Evolutionary conservation across 2,797 vertebrate species (phyloP).

Genomic region (Gallirallus australis): DNA sequence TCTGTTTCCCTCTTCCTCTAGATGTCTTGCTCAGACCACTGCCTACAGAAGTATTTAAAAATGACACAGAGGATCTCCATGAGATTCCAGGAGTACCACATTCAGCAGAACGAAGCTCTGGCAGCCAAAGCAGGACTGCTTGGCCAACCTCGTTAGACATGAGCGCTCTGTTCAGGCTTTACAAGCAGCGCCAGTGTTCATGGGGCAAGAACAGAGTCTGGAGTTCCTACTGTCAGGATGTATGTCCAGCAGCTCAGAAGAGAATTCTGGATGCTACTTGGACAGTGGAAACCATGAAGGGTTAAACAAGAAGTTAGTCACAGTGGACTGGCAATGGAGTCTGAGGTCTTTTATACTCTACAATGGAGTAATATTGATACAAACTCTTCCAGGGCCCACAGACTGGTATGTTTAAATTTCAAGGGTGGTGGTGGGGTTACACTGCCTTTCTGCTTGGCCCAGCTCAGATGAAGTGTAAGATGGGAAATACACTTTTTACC

Average conservation of each 20-base stretch:
- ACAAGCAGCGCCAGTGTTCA: background rate
- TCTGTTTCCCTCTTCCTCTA: slow-evolving; percentile 67
- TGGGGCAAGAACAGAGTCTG: background rate
- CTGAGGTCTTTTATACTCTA: background rate
- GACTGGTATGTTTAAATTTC: slow-evolving; percentile 33
- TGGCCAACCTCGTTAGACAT: slow-evolving; percentile 84
- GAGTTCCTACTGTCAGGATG: slow-evolving; percentile 11
- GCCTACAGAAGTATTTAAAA: slow-evolving; percentile 98
- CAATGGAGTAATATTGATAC: background rate
- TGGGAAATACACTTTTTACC: slow-evolving; percentile 52
- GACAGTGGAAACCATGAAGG: slow-evolving; percentile 25
- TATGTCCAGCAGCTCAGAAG: background rate
- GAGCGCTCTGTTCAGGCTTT: background rate
- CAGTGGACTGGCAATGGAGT: background rate
- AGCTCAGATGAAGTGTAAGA: slow-evolving; percentile 59
- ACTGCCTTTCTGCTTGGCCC: slow-evolving; percentile 62
- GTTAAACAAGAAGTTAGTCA: slow-evolving; percentile 21
- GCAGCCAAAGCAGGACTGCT: slow-evolving; percentile 96
- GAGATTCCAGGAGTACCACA: slow-evolving; percentile 98
- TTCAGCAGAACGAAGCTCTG: slow-evolving; percentile 98
- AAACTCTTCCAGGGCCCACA: slow-evolving; percentile 46
- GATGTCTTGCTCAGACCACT: slow-evolving; percentile 93
- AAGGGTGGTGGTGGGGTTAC: slow-evolving; percentile 36
- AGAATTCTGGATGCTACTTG: slow-evolving; percentile 33
- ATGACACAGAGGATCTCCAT: slow-evolving; percentile 99